Conservation (phyloP, 35 echinoderm and acorn worm genomes). For the Nesometra sesokonis region DNA sequence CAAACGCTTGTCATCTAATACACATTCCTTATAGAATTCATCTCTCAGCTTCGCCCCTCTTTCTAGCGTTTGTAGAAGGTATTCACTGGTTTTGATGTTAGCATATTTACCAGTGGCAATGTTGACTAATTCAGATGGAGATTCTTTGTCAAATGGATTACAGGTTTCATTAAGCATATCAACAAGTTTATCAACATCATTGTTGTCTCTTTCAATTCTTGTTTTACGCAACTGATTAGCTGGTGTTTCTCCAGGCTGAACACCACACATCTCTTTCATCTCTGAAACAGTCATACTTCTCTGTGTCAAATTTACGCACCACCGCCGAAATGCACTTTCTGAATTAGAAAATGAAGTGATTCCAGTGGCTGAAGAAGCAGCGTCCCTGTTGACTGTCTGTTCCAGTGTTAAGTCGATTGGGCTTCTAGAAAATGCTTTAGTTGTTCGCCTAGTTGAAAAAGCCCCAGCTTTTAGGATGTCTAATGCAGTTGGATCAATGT, state of each 20-base stretch:
- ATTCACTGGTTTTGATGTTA: conserved; percentile 17
- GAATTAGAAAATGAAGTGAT: conserved; percentile 39
- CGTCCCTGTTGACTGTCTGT: conserved; percentile 56
- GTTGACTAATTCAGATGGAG: conserved; percentile 19
- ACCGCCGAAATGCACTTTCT: conserved; percentile 34
- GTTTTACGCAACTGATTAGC: conserved; percentile 22
- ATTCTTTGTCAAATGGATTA: conserved; percentile 20
- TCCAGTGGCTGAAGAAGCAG: conserved; percentile 44
- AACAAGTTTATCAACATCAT: conserved; percentile 20
- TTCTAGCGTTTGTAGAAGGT: conserved; percentile 21
- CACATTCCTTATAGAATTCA: no score
- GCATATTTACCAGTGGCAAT: conserved; percentile 36
- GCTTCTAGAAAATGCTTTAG: conserved; percentile 17
- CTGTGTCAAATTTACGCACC: conserved; percentile 28
- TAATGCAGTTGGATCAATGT: conserved; percentile 7
- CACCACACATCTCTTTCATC: conserved; percentile 40
- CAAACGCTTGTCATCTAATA: conserved; percentile 21
- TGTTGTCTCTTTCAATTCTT: conserved; percentile 33
- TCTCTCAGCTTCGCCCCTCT: conserved; percentile 24
- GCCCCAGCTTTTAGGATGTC: conserved; percentile 29
- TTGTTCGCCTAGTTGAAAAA: conserved; percentile 39
- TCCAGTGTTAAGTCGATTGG: conserved; percentile 54
- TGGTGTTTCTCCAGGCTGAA: conserved; percentile 29
- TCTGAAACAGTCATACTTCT: conserved; percentile 38
- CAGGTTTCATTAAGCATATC: conserved; percentile 11